Evolutionary conservation across 2,113 vertebrate species (phyloP), one percentile per base, ranked within the genome.

Genomic region (Hoplias malabaricus): DNA sequence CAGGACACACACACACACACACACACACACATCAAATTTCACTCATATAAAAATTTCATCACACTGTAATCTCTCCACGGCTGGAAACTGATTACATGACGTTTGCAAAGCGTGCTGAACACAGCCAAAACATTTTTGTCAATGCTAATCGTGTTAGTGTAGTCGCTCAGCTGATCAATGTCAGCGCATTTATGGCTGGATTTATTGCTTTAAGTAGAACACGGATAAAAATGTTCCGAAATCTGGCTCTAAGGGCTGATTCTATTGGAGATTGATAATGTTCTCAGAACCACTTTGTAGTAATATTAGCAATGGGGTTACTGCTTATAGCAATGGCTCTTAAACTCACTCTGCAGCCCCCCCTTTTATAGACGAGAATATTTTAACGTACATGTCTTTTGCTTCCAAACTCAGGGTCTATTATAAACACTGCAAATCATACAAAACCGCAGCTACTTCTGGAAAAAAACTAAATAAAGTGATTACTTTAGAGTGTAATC

Each of bases 121-220:
- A 16, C 25, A 14, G 65, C 3, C n/a, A 40, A 59, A 16, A 33
- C 50, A 11, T 43, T 77, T 77, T 69, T 50, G 40, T 78, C 42
- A 61, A 70, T 50, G 54, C 7, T 25, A 77, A 77, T 77, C 66
- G 2, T 34, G 67, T 77, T 69, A 77, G 53, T 13, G 16, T 50
- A 4, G 25, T 48, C 42, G 34, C 23, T 13, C 40, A 56, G 43
- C 38, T 69, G 66, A 77, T 77, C 54, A 6, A 46, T 68, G 66
- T 78, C 54, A n/a, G 66, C 65, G 27, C 53, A 48, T 61, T 69
- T 36, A 31, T 13, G 38, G 40, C n/a, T 13, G n/a, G 54, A 77
- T 66, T 57, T 75, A 46, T 38, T 31, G 66, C 66, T 13, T 5
- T 8, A 27, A 14, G 48, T 16, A 31, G 34, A 5, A 59, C 65